Evolutionary conservation across 2,113 vertebrate species (phyloP), one percentile per base, ranked within the genome.

Genomic region (Nipponia nippon): DNA sequence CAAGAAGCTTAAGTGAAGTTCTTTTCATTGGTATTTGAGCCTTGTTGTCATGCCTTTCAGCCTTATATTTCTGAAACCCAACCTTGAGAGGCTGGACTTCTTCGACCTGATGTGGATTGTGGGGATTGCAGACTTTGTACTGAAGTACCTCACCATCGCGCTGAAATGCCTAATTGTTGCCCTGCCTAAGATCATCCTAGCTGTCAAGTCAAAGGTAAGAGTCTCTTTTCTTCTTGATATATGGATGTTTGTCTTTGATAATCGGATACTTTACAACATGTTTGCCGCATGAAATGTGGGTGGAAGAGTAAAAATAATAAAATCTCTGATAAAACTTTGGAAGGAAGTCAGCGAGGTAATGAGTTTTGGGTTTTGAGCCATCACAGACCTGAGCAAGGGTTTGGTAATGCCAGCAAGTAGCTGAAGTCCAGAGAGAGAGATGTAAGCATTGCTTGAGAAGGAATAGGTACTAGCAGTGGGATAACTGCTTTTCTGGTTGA

Each of bases 51-150:
- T 84, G 40, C 82, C 42, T 93, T 90, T 85, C 95, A 99, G 99
- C 98, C 98, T 99, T 55, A 98, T 99, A 47, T 99, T 99, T 97
- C 97, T 99, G 62, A 99, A 98, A 95, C 99, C 99, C 84, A 99
- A 98, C 97, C 97, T 99, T 59, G 98, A 98, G 94, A 98, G 97
- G 9, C 98, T 99, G 94, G 99, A 99, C 96, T 99, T 99, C 98
- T 99, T 99, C 0, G 98, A 99, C 93, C 98, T 99, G 90, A 99
- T 99, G 96, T 99, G 99, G 99, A 99, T 98, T 0, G 99, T 99
- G 94, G 99, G 99, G 55, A 99, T 99, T 8, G 99, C 98, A 2
- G 99, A 99, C 97, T 99, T 99, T 36, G 98, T 99, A 34, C 98
- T 99, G 13, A 99, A 99, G 95, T 99, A 99, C 75, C 98, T 99